Evolutionary conservation across 2,888 invertebrate species (phyloP), one percentile per base, ranked within the genome.

Genomic region (Pyrgus malvae): DNA sequence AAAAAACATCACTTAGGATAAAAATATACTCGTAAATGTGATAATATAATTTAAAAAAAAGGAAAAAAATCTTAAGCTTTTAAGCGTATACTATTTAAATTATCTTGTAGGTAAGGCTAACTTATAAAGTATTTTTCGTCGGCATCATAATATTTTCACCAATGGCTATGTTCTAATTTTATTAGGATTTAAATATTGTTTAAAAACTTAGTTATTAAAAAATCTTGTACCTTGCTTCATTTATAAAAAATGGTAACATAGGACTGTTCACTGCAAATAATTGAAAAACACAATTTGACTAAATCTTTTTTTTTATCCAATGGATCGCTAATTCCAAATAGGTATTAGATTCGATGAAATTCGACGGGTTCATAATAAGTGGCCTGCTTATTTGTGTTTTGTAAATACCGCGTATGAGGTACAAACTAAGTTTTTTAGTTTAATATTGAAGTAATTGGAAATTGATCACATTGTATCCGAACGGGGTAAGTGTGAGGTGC

Each of bases 21-120:
- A 78, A 75, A 60, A 79, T 76, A 83, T 86, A 86, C 87, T 85
- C 84, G 70, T 83, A 77, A 80, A 87, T 86, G 87, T 88, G 87
- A 89, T 86, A 83, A 73, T 82, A 78, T 72, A 72, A 76, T 74
- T 69, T 76, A 80, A 71, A 77, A 81, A 83, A 80, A 76, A 64
- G 63, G 67, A 51, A 68, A 76, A 78, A 81, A 83, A 83, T 80
- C n/a, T n/a, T 74, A 73, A 71, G 81, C 80, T 80, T 82, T 62
- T 72, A 73, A 77, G 80, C 76, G 76, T 78, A 74, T 74, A 69
- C 72, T 80, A 74, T 79, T 70, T 74, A 61, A 72, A 70, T 69
- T 67, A 65, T 37, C 38, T 80, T 78, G 74, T 63, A 64, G 48
- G 48, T 83, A 83, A 80, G 79, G 16, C 35, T 74, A 72, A 67